phyloP scores from a whole-genome alignment of 2,888 invertebrate genomes.

The Mechanitis mazaeus region DNA sequence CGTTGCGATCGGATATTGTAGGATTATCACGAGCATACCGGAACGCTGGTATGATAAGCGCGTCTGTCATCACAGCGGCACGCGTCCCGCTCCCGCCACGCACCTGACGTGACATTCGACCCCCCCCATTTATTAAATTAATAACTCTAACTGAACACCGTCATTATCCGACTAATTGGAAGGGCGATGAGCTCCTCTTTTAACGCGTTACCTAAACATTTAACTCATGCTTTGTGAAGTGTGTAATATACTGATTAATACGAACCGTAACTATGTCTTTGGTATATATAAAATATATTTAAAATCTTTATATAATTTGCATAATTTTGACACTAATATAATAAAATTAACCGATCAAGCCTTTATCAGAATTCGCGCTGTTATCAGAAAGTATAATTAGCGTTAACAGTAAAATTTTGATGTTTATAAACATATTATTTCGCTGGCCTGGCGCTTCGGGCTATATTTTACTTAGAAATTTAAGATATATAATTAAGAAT shows the following conservation, averaged over 20 bases:
- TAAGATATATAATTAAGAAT: conserved; percentile 77
- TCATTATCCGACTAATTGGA: conserved; percentile 73
- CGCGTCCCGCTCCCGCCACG: conserved; percentile 31
- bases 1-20: not conserved
- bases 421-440: conserved; percentile 76
- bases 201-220: conserved; percentile 69
- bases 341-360: conserved; percentile 39
- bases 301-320: conserved; percentile 17
- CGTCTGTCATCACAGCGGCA: conserved; percentile 26
- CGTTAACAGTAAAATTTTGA: conserved; percentile 63
- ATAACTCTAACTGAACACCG: conserved; percentile 71
- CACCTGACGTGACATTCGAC: conserved; percentile 55
- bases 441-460: conserved; percentile 64
- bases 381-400: conserved; percentile 60
- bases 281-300: conserved; percentile 14
- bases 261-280: conserved; percentile 2
- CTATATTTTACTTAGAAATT: conserved; percentile 75
- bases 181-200: conserved; percentile 69
- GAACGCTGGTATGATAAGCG: conserved; percentile 24
- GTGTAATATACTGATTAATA: conserved; percentile 51
- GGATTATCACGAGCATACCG: conserved; percentile 19
- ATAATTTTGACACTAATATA: conserved; percentile 25
- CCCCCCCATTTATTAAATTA: conserved; percentile 74
- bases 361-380: conserved; percentile 37
- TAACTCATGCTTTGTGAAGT: conserved; percentile 69